Evolutionary conservation across 2,888 invertebrate genomes (phyloP), one percentile per base, ranked within the genome.

Genomic region (Unio delphinus): DNA sequence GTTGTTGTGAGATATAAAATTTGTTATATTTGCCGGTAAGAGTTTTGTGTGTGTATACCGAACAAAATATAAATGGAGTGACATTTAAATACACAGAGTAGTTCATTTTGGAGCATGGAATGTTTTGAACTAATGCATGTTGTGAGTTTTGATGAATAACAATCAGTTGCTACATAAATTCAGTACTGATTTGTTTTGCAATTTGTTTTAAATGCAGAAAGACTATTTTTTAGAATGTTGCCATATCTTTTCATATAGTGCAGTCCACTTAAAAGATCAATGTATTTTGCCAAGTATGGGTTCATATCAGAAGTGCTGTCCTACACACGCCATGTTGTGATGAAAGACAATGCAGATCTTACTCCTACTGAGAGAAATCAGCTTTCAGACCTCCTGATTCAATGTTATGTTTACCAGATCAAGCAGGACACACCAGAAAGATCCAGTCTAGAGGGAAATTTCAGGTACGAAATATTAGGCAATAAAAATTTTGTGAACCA

Each of bases 331-430:
- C 85, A 83, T 71, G 92, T 92, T 73, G 89, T 93, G 55, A 92
- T 92, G 81, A 90, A 92, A 61, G 80, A 73, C 26, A 92, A 92
- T 76, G 90, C 92, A 83, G 92, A 93, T 15, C 90, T 92, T 78
- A 91, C 92, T 28, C 75, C 80, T 11, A 80, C 82, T 26, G 93
- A 93, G 68, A 92, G 92, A 83, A 92, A 93, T 80, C 93, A 93
- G 82, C 91, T 94, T 68, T 93, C 93, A 23, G 93, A 93, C 88
- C 91, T 94, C 82, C 93, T 93, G 62, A 91, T 94, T 23, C 92
- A 93, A 89, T 93, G 93, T 70, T 93, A 92, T 83, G 92, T 93
- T 1, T 93, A 94, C 84, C 91, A 92, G 84, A 91, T 91, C 26
- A 87, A 91, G 45, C 88, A 84, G 64, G 80, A 82, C 34, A 62